Evolutionary conservation across 2,797 vertebrate species (phyloP).

Genomic region (Gymnothorax javanicus): DNA sequence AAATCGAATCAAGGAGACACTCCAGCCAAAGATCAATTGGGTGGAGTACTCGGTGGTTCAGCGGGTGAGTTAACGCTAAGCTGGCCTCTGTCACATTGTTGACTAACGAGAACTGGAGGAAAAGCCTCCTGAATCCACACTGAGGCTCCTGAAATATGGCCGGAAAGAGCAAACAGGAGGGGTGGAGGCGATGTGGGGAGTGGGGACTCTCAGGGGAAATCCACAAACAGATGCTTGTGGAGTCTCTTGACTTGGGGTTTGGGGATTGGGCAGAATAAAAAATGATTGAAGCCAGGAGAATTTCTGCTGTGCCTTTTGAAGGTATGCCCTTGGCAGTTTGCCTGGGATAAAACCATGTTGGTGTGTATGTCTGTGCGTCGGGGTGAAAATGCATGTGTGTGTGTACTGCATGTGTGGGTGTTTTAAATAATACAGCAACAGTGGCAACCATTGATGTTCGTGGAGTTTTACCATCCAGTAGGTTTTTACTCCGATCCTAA

Average conservation of each 20-base stretch:
- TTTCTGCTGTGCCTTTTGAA: slow-evolving; percentile 61
- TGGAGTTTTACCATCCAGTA: no score
- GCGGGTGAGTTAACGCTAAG: slow-evolving; percentile 14
- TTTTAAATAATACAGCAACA: no score
- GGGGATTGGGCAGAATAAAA: slow-evolving; percentile 45
- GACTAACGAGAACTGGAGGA: slow-evolving; percentile 24
- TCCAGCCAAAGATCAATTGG: slow-evolving; percentile 21
- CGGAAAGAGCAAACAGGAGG: slow-evolving; percentile 28
- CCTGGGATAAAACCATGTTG: no score
- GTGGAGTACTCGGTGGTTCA: slow-evolving; percentile 6
- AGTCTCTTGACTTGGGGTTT: slow-evolving; percentile 36
- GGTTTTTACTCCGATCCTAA: no score
- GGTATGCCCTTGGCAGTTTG: neutral
- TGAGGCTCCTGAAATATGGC: slow-evolving; percentile 48
- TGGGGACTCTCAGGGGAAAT: slow-evolving; percentile 49
- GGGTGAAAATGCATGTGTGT: neutral
- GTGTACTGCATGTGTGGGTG: no score
- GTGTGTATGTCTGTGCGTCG: no score
- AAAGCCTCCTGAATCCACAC: slow-evolving; percentile 31
- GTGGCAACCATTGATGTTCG: no score
- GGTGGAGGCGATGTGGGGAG: slow-evolving; percentile 17
- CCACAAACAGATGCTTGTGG: slow-evolving; percentile 47
- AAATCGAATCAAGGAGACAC: slow-evolving; percentile 16
- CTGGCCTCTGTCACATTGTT: slow-evolving; percentile 22
- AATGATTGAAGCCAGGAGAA: slow-evolving; percentile 57